Conservation (phyloP, 2,113 vertebrate genomes). For the Spea bombifrons region DNA sequence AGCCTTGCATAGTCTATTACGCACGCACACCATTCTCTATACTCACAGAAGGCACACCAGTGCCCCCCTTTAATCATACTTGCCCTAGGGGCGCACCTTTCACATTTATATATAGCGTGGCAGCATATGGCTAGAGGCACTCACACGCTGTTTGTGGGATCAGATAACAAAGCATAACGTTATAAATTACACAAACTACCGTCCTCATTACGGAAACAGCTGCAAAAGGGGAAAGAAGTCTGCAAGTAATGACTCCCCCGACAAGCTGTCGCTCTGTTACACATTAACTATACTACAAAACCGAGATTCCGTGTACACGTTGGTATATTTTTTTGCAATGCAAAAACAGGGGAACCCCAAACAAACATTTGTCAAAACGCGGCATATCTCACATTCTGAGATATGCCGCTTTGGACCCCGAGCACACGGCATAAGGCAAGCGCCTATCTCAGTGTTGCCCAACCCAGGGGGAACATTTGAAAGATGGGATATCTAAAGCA, state of each 20-base stretch:
- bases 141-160: not conserved
- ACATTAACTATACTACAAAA: not conserved
- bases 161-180: not conserved
- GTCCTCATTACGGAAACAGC: constrained; percentile 2
- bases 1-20: too few relatives aligned
- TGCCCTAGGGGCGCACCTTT: too few relatives aligned
- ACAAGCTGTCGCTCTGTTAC: not conserved
- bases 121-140: not conserved
- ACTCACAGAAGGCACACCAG: too few relatives aligned
- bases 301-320: not conserved
- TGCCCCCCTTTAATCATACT: too few relatives aligned
- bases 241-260: not conserved
- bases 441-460: too few relatives aligned
- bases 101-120: too few relatives aligned
- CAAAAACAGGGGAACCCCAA: too few relatives aligned
- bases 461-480: not conserved
- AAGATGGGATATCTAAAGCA: not conserved
- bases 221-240: not conserved
- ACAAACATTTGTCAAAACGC: too few relatives aligned
- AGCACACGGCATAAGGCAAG: too few relatives aligned
- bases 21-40: too few relatives aligned
- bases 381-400: not conserved
- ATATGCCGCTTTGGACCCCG: too few relatives aligned
- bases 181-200: constrained; percentile 14
- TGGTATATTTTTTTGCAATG: too few relatives aligned